Evolutionary conservation across 2,113 vertebrate genomes (phyloP), one percentile per base, ranked within the genome.

Genomic region (Semicossyphus pulcher): DNA sequence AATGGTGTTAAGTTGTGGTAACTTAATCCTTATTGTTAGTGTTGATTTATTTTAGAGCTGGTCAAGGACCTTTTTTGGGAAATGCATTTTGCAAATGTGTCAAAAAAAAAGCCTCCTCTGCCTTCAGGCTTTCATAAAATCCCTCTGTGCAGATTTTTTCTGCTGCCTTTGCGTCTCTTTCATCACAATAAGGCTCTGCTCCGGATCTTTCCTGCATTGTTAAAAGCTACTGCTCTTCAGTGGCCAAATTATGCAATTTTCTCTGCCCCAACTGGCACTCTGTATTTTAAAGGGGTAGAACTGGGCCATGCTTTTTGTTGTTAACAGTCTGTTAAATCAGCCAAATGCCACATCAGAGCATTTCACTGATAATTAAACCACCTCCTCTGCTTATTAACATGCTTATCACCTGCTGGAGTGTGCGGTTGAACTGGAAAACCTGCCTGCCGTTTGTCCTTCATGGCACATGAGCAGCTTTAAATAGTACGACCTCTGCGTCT

Each of bases 401-500:
- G 21, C 53, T 58, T 5, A 45, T 70, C 44, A 53, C 44, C 69
- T 47, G 39, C 65, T 37, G 36, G 34, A 10, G 48, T 53, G 21
- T 48, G 26, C 16, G 56, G 49, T 26, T 44, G n/a, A 28, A 61
- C 36, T 73, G 9, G 32, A 49, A 65, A 74, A n/a, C 64, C 39
- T 48, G 64, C 48, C 52, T 47, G 25, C 41, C 9, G 64, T 71
- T 58, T 41, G 57, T 10, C 83, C 57, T 74, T 65, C 72, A 71
- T 8, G 52, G 26, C 31, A 51, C 29, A 54, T 10, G 6, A 39
- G 4, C 53, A 11, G 49, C 78, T 73, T 78, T 83, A 69, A 77
- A 86, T 75, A 78, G 74, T 10, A 66, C 74, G 64, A 75, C 72
- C 73, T 88, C 81, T 84, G 68, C 80, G 72, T 78, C 68, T 72